Base-by-base conservation (phyloP, 1,140 invertebrate species). In the Diorhabda elongata region DNA sequence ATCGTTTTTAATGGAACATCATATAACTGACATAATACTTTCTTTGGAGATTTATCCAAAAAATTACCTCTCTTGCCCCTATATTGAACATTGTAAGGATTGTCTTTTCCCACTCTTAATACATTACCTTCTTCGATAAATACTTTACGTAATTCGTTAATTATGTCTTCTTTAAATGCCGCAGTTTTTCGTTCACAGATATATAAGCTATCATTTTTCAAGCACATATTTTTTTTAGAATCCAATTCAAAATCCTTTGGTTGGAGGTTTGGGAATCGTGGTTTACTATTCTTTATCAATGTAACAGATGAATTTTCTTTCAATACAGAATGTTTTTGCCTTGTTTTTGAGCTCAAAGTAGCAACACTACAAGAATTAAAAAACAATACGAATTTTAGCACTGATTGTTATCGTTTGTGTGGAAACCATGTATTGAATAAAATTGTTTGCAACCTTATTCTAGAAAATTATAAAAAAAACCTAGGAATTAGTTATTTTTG, bases 111-210 rank as follows among this genome's bases (percentile, higher is more conserved):
- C 3, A 83, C 82, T 65, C 83, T 84, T 68, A 87, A 85, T 44
- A 88, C 83, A 75, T 86, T 86, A 65, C 86, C 84, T 68, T 88
- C 87, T 44, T 85, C 84, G 79, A 85, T 82, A 79, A 87, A 84
- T 2, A 88, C 85, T 68, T 86, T 83, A 68, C 85, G 82, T 61
- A 89, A 83, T 72, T 88, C 85, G 64, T 86, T 85, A 5, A 88
- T 69, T 59, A 89, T 67, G 65, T 86, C 75, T 61, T 83, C 83
- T 78, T 86, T 88, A 73, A 85, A 87, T 64, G 84, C 81, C 7
- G 74, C 71, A 0, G 84, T 83, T 71, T 84, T 85, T 5, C 69
- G 73, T 45, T 81, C 76, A 74, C 85, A 87, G 1, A 81, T 79
- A 3, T 76, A 69, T 4, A 80, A 76, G 9, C 74, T 81, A 9